Base-by-base conservation (phyloP, 2,113 vertebrate species). In the Calidris pugnax region DNA sequence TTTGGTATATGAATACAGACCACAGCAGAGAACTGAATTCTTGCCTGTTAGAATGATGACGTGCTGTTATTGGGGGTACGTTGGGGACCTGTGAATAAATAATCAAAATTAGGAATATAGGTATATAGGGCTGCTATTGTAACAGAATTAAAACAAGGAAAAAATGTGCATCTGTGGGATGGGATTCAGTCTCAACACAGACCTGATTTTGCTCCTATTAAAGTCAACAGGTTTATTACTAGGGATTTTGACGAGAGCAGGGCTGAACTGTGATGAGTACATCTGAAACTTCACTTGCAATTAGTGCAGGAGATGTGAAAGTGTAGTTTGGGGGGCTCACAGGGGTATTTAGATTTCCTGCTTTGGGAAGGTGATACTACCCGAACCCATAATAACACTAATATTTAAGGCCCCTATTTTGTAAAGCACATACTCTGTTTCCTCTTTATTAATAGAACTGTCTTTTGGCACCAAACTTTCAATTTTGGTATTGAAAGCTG, bases 191-290 rank as follows among this genome's bases (percentile, higher is more conserved):
- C 53, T 75, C 33, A 27, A 5, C 10, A 19, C 10, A 16, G 14
- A 24, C 9, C 78, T 73, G 33, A 37, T 48, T 41, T 27, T 33
- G 35, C 12, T 41, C 37, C 22, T 82, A 32, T 35, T 24, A 5
- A 41, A 50, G 19, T 53, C 56, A 69, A 7, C 12, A 26, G 27
- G 26, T 24, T 4, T 18, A 2, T 73, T 53, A 17, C 7, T 7
- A 4, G 32, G 41, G 43, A 22, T 13, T 47, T 41, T 35, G 8
- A 26, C 0, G 1, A n/a, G 72, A 45, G 27, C 6, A 4, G 6
- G 47, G 35, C 50, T 74, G 78, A 69, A 16, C 24, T 3, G 1
- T 2, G 1, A 1, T 14, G 27, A 41, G 8, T 7, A 26, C 12
- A 7, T 41, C 48, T 47, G 48, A 32, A 89, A 21, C 45, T 27